Conservation (phyloP, 2,797 vertebrate genomes). For the Lutra lutra region DNA sequence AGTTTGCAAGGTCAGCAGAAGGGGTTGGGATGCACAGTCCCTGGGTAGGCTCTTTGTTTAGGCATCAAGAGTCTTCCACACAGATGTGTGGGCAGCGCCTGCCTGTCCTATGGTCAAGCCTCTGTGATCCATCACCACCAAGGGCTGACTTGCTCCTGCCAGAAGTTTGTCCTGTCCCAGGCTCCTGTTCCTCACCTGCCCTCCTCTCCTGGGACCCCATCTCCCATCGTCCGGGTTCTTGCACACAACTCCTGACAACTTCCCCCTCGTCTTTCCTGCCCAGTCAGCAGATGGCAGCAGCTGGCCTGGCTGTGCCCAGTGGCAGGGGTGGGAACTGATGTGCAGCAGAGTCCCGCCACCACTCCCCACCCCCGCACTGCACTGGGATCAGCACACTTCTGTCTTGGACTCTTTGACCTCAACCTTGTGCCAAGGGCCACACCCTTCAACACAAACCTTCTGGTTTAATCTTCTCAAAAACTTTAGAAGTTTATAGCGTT, state of each 20-base stretch:
- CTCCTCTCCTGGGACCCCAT: too few relatives aligned
- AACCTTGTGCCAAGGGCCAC: too few relatives aligned
- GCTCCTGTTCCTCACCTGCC: neutral
- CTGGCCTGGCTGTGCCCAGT: too few relatives aligned
- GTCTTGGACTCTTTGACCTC: neutral
- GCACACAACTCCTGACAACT: neutral
- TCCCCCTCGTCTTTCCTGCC: too few relatives aligned
- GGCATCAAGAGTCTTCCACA: neutral
- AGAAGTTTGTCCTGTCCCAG: neutral
- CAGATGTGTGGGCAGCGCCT: neutral
- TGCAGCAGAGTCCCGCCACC: neutral
- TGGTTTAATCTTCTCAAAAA: neutral
- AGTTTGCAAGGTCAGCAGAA: too few relatives aligned
- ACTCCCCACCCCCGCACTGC: neutral
- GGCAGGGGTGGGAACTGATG: neutral
- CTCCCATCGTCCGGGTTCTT: neutral
- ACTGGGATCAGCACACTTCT: rapidly evolving
- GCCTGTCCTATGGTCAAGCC: rapidly evolving
- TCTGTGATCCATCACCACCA: neutral
- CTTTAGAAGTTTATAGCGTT: too few relatives aligned
- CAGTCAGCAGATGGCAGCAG: too few relatives aligned
- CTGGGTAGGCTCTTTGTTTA: neutral
- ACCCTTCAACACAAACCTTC: neutral
- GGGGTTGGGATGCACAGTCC: rapidly evolving
- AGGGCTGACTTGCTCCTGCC: neutral